A percentile compares a stretch with the other conserved stretches of the same genome.
These are phyloP conservation scores for Nomada lathburiana DNA, from an alignment of 2,888 invertebrate genomes.

Conservation along the genomic window DNA sequence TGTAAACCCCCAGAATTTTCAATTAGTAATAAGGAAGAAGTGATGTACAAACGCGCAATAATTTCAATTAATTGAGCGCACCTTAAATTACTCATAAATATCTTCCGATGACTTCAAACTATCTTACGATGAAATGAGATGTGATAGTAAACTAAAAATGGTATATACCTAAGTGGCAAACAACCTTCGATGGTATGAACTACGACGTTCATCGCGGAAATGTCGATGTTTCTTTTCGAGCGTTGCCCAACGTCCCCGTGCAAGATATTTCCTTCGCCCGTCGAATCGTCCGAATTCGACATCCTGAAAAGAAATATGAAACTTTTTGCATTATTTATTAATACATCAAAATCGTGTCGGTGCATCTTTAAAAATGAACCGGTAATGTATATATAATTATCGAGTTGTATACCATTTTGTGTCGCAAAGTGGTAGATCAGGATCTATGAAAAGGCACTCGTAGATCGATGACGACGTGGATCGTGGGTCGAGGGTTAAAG, in stretches of 20 bases:
- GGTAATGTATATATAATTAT: background rate
- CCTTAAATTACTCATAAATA: no score
- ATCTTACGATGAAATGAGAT: no score
- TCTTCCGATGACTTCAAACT: no score
- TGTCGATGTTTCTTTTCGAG: conserved; percentile 2
- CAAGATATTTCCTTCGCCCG: background rate
- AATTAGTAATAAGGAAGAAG: no score
- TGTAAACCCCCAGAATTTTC: no score
- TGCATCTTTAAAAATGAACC: no score
- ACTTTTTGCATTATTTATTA: background rate
- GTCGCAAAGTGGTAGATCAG: conserved; percentile 68
- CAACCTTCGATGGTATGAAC: conserved; percentile 68
- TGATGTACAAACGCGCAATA: no score
- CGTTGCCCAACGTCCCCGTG: background rate
- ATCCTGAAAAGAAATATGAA: conserved; percentile 17
- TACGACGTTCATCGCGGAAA: conserved; percentile 25
- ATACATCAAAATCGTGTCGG: background rate
- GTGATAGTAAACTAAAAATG: background rate
- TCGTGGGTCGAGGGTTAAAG: conserved; percentile 6
- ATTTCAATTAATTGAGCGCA: no score
- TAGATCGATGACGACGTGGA: conserved; percentile 20
- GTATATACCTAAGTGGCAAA: conserved; percentile 48
- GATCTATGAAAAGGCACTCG: conserved; percentile 69
- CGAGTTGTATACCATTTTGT: conserved; percentile 52
- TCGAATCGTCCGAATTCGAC: conserved; percentile 15